Evolutionary conservation across 1,140 invertebrate genomes (phyloP), one percentile per base, ranked within the genome.

Genomic region (Druon quercuslanigerum): DNA sequence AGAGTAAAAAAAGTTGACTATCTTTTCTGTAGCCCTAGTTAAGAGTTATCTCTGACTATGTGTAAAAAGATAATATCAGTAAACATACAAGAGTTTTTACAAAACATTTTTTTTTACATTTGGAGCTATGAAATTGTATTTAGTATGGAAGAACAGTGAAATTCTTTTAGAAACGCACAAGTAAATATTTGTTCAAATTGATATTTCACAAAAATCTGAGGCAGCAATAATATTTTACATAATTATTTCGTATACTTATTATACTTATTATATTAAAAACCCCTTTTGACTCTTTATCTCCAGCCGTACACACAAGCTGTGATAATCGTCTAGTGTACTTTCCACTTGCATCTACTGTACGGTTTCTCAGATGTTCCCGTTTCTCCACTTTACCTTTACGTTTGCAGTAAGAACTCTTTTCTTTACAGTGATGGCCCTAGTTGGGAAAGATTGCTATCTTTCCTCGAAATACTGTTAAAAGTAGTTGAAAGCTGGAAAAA

Each of bases 1-100:
- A 46, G 7, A 46, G 9, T 46, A 46, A 46, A 46, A 46, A 46
- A 46, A 71, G 76, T 70, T 70, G 60, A 76, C 17, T 40, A 25
- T 54, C 76, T 73, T 66, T 76, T 72, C 51, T 74, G 72, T 66
- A 76, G 54, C 74, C 25, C 25, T 33, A 78, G 78, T 78, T 81
- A 70, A 76, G 74, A 46, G 74, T 74, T 74, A 75, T 20, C 56
- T 66, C 50, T 57, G 60, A 4, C 19, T 52, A 75, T 73, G 71
- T 77, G 51, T 77, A 73, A 78, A 75, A 73, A 78, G 73, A 75
- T 25, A 50, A 73, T 75, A 72, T 79, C 19, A 14, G 20, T 19
- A 33, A n/a, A 71, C 46, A 54, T 8, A 66, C 52, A 56, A 74
- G 56, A 33, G 4, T 33, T 33, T 5, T 33, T 33, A 33, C 2